These are phyloP conservation scores for Acholoe squamosa DNA, from an alignment of 2,888 invertebrate species.

Conservation along the genomic window DNA sequence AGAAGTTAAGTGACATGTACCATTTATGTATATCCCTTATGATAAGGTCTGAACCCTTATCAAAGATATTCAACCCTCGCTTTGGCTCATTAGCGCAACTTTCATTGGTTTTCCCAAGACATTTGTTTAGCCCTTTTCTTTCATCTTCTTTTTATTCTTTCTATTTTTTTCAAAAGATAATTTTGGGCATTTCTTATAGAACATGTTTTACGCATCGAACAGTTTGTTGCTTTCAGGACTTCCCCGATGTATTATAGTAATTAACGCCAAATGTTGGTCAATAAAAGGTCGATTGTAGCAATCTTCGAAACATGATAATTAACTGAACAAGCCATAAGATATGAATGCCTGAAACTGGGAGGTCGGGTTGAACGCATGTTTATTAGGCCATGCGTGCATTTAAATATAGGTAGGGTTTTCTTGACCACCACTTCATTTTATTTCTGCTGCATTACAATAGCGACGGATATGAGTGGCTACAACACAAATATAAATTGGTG, in stretches of 20 bases:
- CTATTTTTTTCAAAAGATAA: too few relatives aligned
- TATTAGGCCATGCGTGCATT: neutral
- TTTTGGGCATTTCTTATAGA: neutral
- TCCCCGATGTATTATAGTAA: slow-evolving; percentile 8
- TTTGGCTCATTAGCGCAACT: too few relatives aligned
- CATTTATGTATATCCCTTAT: too few relatives aligned
- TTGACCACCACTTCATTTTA: neutral
- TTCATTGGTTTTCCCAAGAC: too few relatives aligned
- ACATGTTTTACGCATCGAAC: neutral
- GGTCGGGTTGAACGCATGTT: neutral
- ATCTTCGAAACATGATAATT: slow-evolving; percentile 5
- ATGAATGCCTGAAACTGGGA: slow-evolving; percentile 4
- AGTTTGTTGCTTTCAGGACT: neutral
- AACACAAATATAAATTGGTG: too few relatives aligned
- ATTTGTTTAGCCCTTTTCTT: too few relatives aligned
- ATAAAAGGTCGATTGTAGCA: neutral
- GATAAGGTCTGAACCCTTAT: too few relatives aligned
- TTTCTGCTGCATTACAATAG: neutral
- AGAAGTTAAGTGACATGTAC: too few relatives aligned
- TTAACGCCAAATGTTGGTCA: slow-evolving; percentile 21
- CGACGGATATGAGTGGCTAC: neutral
- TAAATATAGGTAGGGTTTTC: neutral
- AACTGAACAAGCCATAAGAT: neutral
- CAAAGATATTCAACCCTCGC: too few relatives aligned
- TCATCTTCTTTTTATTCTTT: too few relatives aligned